phyloP scores from a whole-genome alignment of 2,888 invertebrate species.

The Tipula vernalis region DNA sequence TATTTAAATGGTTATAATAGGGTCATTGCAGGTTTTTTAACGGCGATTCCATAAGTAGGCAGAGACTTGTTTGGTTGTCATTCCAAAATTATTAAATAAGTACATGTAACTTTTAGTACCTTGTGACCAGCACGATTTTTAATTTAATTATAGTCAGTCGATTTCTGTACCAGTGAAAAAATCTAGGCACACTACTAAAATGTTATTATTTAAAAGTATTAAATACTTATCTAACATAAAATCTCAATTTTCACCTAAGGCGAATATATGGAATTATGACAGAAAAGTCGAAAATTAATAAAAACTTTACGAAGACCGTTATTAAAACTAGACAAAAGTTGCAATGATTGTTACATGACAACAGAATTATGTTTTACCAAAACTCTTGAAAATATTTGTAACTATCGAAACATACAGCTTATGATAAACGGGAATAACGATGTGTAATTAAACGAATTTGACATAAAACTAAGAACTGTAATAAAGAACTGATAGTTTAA shows the following conservation, averaged over 20 bases:
- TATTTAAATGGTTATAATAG: background rate
- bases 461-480: background rate
- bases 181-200: background rate
- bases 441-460: background rate
- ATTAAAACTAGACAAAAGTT: background rate
- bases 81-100: background rate
- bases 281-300: background rate
- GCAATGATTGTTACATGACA: background rate
- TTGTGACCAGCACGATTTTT: background rate
- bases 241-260: background rate
- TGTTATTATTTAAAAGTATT: background rate
- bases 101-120: background rate
- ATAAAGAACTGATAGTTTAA: background rate
- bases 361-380: background rate
- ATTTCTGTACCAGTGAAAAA: background rate
- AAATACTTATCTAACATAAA: background rate
- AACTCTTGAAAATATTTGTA: background rate
- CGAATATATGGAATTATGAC: background rate
- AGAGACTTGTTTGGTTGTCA: background rate
- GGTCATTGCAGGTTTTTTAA: background rate
- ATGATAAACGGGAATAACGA: background rate
- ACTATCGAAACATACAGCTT: background rate
- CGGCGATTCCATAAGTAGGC: background rate
- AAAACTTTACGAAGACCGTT: background rate
- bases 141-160: background rate